phyloP scores from a whole-genome alignment of 1,140 invertebrate species.

The Doryteuthis pealeii region DNA sequence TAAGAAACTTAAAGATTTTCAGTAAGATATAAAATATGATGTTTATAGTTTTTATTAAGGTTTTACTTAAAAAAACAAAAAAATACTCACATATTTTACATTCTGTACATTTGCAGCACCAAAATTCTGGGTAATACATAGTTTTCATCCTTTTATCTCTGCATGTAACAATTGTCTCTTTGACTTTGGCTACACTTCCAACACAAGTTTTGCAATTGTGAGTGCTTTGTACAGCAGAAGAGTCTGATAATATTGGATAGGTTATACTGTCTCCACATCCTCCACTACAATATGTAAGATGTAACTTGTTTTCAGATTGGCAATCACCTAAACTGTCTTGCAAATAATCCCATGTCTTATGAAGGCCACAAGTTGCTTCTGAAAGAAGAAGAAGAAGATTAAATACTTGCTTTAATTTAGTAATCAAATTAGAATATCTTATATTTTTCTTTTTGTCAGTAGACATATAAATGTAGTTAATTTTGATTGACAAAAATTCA shows the following conservation, averaged over 20 bases:
- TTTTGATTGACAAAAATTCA: too few relatives aligned
- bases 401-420: too few relatives aligned
- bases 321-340: neutral
- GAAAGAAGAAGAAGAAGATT: neutral
- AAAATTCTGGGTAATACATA: slow-evolving; percentile 5
- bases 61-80: too few relatives aligned
- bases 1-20: too few relatives aligned
- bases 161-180: neutral
- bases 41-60: too few relatives aligned
- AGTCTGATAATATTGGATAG: neutral
- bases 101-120: slow-evolving; percentile 10
- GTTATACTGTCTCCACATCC: neutral
- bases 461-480: too few relatives aligned
- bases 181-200: neutral
- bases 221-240: neutral
- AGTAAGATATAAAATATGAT: too few relatives aligned
- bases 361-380: neutral
- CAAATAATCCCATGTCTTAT: neutral
- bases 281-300: neutral
- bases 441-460: too few relatives aligned
- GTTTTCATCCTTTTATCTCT: neutral
- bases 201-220: neutral
- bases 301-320: neutral
- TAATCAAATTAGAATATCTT: too few relatives aligned
- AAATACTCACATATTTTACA: neutral